Evolutionary conservation across 2,797 vertebrate species (phyloP), one percentile per base, ranked within the genome.

Genomic region (Triplophysa yarkandensis): DNA sequence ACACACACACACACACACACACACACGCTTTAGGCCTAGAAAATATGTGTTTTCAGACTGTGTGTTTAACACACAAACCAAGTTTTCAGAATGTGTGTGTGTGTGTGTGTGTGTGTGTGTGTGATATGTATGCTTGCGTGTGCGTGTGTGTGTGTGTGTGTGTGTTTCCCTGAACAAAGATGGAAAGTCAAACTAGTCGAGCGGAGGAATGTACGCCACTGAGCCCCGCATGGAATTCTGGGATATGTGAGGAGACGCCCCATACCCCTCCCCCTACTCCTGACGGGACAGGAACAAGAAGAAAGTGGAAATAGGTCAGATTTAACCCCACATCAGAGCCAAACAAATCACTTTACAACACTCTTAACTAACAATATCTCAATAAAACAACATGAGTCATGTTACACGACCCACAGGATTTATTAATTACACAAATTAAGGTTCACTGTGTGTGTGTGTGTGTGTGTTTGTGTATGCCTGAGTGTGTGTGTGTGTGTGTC

Each of bases 221-320:
- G 75, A 73, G 67, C 17, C 46, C 57, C 27, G 19, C 4, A 34
- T 65, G 43, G 79, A 81, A 81, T 70, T 74, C 54, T 77, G 71
- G 81, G 71, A 78, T 76, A 76, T 67, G 74, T 52, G 57, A 81
- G 76, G 80, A 83, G 77, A 76, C 76, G 65, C 58, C 68, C 65
- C 61, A 58, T 23, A 73, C 75, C 23, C 76, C 76, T 68, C 75
- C 21, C 77, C 76, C 78, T 64, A 57, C 52, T 32, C 76, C 77
- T 76, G 63, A 43, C 83, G 61, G 60, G 79, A 48, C 44, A 66
- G 36, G 23, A 69, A 71, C 27, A 79, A 82, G 77, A 80, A 80
- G 34, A 74, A 19, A 44, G 61, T 43, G 55, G 81, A 88, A 89
- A 90, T 88, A 85, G 91, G 89, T 91, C 89, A 88, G 63, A 84